phyloP scores from a whole-genome alignment of 2,888 invertebrate genomes.

The Slavum lentiscoides region DNA sequence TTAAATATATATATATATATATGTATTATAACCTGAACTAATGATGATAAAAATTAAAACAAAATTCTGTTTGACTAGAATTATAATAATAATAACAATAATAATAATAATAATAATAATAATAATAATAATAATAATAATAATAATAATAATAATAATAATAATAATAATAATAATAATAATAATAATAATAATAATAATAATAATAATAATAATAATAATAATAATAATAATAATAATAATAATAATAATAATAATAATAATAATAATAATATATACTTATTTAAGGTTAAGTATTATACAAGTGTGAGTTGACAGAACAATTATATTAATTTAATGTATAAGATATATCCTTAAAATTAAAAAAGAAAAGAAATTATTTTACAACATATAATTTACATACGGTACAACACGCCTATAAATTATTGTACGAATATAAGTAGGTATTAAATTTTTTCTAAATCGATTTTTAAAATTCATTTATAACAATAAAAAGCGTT shows the following conservation, averaged over 20 bases:
- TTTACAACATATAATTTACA: slow-evolving; percentile 48
- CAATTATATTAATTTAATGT: slow-evolving; percentile 26
- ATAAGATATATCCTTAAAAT: slow-evolving; percentile 34
- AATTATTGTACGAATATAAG: slow-evolving; percentile 47
- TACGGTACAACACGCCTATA: slow-evolving; percentile 31
- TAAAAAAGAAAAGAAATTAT: slow-evolving; percentile 32
- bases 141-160: slow-evolving; percentile 36
- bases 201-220: slow-evolving; percentile 42
- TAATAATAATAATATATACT: slow-evolving; percentile 36
- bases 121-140: slow-evolving; percentile 39
- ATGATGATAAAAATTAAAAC: slow-evolving; percentile 45
- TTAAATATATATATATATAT: slow-evolving; percentile 7
- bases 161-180: slow-evolving; percentile 47
- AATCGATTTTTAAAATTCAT: slow-evolving; percentile 2
- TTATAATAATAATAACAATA: slow-evolving; percentile 30
- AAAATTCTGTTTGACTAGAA: slow-evolving; percentile 49
- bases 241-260: slow-evolving; percentile 35
- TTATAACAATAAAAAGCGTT: slow-evolving; percentile 41
- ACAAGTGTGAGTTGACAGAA: slow-evolving; percentile 52
- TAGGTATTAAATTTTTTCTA: slow-evolving; percentile 32
- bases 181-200: slow-evolving; percentile 29
- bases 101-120: slow-evolving; percentile 42
- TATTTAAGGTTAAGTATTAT: slow-evolving; percentile 44
- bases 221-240: slow-evolving; percentile 40
- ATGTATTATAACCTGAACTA: slow-evolving; percentile 8